Evolutionary conservation across 2,888 invertebrate species (phyloP).

Genomic region (Drosophila rellima): DNA sequence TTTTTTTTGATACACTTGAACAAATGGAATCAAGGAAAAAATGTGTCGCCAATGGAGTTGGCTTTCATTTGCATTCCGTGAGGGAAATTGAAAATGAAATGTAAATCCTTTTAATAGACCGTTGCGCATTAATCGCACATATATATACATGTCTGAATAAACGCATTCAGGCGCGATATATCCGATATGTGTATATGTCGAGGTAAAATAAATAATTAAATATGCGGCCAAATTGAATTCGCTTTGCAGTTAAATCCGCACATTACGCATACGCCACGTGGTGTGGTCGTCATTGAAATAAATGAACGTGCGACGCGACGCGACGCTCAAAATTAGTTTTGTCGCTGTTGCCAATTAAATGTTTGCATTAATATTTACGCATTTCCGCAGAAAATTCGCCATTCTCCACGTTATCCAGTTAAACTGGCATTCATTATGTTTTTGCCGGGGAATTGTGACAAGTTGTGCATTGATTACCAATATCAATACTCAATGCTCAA

Average conservation of each 20-base stretch:
- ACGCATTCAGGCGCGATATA: not conserved
- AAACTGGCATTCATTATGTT: constrained; percentile 29
- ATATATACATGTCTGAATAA: not conserved
- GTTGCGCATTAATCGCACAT: constrained; percentile 18
- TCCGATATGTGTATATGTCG: constrained; percentile 3
- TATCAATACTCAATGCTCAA: constrained; percentile 37
- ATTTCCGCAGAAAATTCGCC: constrained; percentile 3
- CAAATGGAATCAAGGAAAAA: constrained; percentile 50
- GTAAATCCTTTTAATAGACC: constrained; percentile 60
- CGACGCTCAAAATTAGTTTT: constrained; percentile 30
- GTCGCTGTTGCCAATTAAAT: constrained; percentile 30
- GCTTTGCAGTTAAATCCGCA: constrained; percentile 34
- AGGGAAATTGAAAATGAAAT: constrained; percentile 54
- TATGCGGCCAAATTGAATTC: constrained; percentile 66
- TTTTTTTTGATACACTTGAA: constrained; percentile 7
- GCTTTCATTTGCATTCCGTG: constrained; percentile 45
- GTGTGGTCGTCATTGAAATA: constrained; percentile 26
- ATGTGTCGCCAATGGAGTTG: constrained; percentile 40
- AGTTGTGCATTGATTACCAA: constrained; percentile 66
- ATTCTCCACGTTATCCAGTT: not conserved
- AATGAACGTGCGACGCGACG: constrained; percentile 1
- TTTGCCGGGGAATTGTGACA: constrained; percentile 12
- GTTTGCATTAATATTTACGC: constrained; percentile 45
- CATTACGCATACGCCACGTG: constrained; percentile 69
- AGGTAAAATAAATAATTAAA: constrained; percentile 67